Percentiles rank a stretch among this genome's conserved stretches.
These are phyloP conservation scores for Stramonita haemastoma DNA, from an alignment of 2,888 invertebrate genomes.

Conservation along the genomic window DNA sequence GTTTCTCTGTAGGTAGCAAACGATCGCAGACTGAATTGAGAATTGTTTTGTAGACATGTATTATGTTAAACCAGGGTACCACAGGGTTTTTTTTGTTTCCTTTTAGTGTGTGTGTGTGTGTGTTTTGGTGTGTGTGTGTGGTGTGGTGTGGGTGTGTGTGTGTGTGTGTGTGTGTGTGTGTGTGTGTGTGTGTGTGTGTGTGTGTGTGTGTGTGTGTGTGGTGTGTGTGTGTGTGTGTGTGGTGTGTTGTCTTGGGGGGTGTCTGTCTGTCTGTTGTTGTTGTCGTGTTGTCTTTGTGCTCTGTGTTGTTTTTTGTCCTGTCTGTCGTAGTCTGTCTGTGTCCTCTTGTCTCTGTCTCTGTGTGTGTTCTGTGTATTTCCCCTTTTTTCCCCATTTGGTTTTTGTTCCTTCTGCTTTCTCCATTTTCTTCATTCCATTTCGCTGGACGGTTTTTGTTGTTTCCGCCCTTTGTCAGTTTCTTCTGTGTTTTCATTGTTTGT, in stretches of 20 bases:
- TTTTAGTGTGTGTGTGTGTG: too few relatives aligned
- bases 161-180: slow-evolving; percentile 10
- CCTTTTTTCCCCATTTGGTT: too few relatives aligned
- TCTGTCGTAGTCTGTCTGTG: not conserved
- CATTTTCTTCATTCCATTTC: not conserved
- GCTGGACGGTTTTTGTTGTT: not conserved
- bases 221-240: not conserved
- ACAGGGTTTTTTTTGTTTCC: too few relatives aligned
- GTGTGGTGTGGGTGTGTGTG: not conserved
- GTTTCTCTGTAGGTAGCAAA: too few relatives aligned
- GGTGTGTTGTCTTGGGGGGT: not conserved
- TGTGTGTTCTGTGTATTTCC: too few relatives aligned
- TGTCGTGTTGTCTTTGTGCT: too few relatives aligned
- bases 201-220: not conserved
- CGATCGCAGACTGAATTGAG: too few relatives aligned
- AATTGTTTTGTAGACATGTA: too few relatives aligned
- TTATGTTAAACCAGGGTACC: too few relatives aligned
- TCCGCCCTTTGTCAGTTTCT: not conserved
- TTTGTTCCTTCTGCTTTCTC: not conserved
- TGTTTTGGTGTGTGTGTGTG: too few relatives aligned
- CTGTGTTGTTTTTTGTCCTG: too few relatives aligned
- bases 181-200: not conserved
- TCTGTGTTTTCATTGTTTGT: not conserved
- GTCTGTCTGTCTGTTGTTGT: too few relatives aligned
- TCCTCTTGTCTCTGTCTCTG: not conserved